Conservation (phyloP, 1,140 invertebrate genomes). For the Manduca sexta region DNA sequence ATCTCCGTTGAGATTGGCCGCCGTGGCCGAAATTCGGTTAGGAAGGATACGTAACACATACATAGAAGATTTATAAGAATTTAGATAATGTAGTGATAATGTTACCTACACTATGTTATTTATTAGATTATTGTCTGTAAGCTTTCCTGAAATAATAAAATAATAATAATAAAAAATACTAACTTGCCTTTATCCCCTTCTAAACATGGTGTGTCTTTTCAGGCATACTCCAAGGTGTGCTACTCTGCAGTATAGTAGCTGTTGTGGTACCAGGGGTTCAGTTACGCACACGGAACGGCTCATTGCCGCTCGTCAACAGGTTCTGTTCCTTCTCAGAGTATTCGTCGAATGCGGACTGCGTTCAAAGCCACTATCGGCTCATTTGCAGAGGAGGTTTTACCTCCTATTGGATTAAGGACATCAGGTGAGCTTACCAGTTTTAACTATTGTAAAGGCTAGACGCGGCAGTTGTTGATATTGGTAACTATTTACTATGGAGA, state of each 20-base stretch:
- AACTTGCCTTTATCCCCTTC: no score
- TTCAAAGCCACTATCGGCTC: conserved; percentile 17
- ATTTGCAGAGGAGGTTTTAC: conserved; percentile 36
- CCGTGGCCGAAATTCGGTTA: no score
- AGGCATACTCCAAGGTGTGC: conserved; percentile 9
- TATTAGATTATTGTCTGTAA: no score
- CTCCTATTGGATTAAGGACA: conserved; percentile 26
- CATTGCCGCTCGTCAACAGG: conserved; percentile 7
- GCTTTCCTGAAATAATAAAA: no score
- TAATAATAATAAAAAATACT: no score
- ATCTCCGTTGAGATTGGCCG: no score
- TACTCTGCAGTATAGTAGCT: conserved; percentile 18
- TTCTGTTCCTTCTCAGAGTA: conserved; percentile 32
- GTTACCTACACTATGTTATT: no score
- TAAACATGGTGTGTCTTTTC: conserved; percentile 7
- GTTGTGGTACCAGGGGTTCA: conserved; percentile 14
- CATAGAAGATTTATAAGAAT: no score
- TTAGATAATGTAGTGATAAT: no score
- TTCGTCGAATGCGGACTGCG: conserved; percentile 23
- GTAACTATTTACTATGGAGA: no score
- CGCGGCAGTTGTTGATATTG: no score
- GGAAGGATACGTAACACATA: no score
- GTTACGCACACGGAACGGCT: conserved; percentile 16
- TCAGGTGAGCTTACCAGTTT: conserved; percentile 27
- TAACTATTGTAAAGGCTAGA: background rate